Evolutionary conservation across 2,797 vertebrate species (phyloP), one percentile per base, ranked within the genome.

Genomic region (Centropyge bicolor): DNA sequence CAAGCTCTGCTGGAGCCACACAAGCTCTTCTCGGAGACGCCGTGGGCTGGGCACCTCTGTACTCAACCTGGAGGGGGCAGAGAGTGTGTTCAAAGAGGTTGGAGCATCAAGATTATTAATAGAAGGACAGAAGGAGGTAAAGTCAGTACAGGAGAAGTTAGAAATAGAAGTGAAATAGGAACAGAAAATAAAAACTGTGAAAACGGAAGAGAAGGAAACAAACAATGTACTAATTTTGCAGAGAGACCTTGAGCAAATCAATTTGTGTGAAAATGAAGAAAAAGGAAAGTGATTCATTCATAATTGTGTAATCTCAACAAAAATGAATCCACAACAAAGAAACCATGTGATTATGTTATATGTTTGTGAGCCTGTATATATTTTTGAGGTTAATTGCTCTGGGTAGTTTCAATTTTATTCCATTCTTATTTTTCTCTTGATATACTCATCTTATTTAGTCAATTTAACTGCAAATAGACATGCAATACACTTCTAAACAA

Each of bases 1-100:
- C 82, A 99, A 94, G 84, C 92, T 96, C 87, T 98, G 96, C 92
- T 98, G 97, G 90, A 99, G 96, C 97, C 98, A 99, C 80, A 97
- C 74, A 96, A 99, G 96, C 91, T 99, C 98, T 60, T 97, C 96
- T 76, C 96, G 90, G 85, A 99, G 97, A 84, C 96, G 94, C 76
- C 78, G 91, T 22, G 88, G 81, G 86, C 94, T 97, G 11, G 98
- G 98, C 82, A 99, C 93, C 85, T 98, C 97, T 79, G 73, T 93
- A 61, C 90, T 89, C 92, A 99, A 96, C 95, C 98, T 99, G 92
- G 3, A 60, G 46, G n/a, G 48, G 16, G 31, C 4, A 76, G 38
- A 52, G 41, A 74, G 60, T 1, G 27, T 14, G 9, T 20, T 1
- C 0, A 59, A 22, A 54, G 41, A 41, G 8, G 12, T 22, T 10